Evolutionary conservation across 2,888 invertebrate genomes (phyloP).

Genomic region (Pristionchus japonicus): DNA sequence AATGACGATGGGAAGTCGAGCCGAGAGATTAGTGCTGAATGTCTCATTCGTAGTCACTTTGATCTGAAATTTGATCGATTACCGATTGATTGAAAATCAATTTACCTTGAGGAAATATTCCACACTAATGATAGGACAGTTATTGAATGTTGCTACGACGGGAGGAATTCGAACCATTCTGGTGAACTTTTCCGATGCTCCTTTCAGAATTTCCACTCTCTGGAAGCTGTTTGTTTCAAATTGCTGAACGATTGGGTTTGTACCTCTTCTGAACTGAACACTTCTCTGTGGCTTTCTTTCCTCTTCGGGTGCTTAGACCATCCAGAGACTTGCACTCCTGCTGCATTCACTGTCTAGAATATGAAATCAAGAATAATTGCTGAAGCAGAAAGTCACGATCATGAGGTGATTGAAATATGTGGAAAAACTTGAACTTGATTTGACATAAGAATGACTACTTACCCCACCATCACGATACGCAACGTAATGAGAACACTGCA

Average conservation of each 20-base stretch:
- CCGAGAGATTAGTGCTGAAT: conserved; percentile 48
- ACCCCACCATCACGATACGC: conserved; percentile 30
- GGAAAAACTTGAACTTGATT: no score
- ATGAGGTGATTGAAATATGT: no score
- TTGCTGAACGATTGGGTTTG: background rate
- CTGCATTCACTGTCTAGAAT: background rate
- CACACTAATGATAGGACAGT: conserved; percentile 57
- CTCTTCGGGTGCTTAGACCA: background rate
- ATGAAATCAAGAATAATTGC: background rate
- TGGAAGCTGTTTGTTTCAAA: background rate
- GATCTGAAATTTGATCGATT: conserved; percentile 17
- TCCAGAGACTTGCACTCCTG: background rate
- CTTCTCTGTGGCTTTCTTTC: background rate
- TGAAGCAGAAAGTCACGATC: no score
- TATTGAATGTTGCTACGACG: conserved; percentile 54
- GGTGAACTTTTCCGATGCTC: background rate
- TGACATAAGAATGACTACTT: no score
- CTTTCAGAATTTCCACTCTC: conserved; percentile 41
- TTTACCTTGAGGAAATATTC: conserved; percentile 54
- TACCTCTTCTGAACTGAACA: conserved; percentile 9
- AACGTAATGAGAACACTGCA: conserved; percentile 34
- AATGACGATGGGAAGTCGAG: conserved; percentile 50
- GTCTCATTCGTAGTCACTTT: conserved; percentile 50
- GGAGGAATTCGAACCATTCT: conserved; percentile 53
- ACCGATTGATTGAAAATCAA: background rate